Percentiles rank a stretch among this genome's conserved stretches.
phyloP scores from a whole-genome alignment of 1,140 invertebrate genomes.

The Aporrectodea caliginosa region DNA sequence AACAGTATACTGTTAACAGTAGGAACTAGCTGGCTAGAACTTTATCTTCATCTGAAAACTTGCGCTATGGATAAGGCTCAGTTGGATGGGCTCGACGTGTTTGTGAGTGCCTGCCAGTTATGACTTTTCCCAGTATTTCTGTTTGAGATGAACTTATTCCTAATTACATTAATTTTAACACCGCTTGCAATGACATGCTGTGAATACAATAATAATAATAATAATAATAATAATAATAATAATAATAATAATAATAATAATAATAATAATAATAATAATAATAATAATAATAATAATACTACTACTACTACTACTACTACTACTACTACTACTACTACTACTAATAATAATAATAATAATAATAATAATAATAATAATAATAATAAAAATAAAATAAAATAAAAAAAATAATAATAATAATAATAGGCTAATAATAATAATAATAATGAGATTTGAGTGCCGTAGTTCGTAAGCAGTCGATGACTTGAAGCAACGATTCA shows the following conservation, averaged over 20 bases:
- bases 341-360: constrained; percentile 21
- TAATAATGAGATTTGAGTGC: no score
- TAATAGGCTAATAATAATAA: background rate
- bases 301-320: background rate
- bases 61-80: no score
- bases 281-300: background rate
- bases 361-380: background rate
- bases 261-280: background rate
- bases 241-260: background rate
- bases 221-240: background rate
- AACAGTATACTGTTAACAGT: no score
- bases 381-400: background rate
- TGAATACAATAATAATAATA: background rate
- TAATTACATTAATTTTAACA: no score
- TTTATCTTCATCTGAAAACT: no score
- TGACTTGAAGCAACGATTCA: background rate
- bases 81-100: no score
- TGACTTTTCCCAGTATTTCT: no score
- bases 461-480: background rate
- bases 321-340: constrained; percentile 18
- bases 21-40: no score
- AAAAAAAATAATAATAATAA: background rate
- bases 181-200: no score
- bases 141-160: no score
- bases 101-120: no score